Evolutionary conservation across 2,888 invertebrate species (phyloP).

Genomic region (Octodonta nipae): DNA sequence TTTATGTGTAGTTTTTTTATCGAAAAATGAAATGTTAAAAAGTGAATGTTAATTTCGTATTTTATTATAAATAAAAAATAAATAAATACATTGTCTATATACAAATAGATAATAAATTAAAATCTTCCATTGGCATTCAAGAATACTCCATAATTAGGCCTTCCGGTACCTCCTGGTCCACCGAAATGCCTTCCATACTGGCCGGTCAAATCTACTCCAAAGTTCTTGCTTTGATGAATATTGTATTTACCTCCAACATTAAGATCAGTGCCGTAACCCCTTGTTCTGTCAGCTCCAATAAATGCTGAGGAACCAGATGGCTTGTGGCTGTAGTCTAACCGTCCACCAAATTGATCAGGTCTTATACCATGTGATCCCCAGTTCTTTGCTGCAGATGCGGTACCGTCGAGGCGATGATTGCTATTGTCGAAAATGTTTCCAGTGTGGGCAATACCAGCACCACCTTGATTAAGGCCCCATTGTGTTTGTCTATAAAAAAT

Average conservation of each 20-base stretch:
- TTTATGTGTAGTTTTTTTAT: no score
- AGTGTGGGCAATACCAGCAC: slow-evolving; percentile 13
- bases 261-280: slow-evolving; percentile 20
- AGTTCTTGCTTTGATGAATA: slow-evolving; percentile 17
- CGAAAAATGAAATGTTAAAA: no score
- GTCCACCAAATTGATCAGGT: slow-evolving; percentile 19
- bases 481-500: slow-evolving; percentile 12
- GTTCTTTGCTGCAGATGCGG: slow-evolving; percentile 18
- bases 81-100: no score
- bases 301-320: slow-evolving; percentile 20
- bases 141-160: slow-evolving; percentile 14
- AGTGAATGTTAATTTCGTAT: no score
- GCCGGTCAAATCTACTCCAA: slow-evolving; percentile 19
- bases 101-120: no score
- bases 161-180: slow-evolving; percentile 18
- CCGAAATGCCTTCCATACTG: slow-evolving; percentile 21
- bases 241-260: slow-evolving; percentile 18
- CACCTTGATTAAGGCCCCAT: slow-evolving; percentile 9
- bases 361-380: slow-evolving; percentile 16
- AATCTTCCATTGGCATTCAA: slow-evolving; percentile 9
- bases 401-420: slow-evolving; percentile 18
- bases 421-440: slow-evolving; percentile 19
- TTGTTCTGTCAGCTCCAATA: slow-evolving; percentile 16
- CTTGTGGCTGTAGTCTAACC: slow-evolving; percentile 19
- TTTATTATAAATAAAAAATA: no score